Percentiles rank a stretch among this genome's conserved stretches.
These are phyloP conservation scores for Toxotes jaculatrix DNA, from an alignment of 2,113 vertebrate genomes.

Conservation along the genomic window DNA sequence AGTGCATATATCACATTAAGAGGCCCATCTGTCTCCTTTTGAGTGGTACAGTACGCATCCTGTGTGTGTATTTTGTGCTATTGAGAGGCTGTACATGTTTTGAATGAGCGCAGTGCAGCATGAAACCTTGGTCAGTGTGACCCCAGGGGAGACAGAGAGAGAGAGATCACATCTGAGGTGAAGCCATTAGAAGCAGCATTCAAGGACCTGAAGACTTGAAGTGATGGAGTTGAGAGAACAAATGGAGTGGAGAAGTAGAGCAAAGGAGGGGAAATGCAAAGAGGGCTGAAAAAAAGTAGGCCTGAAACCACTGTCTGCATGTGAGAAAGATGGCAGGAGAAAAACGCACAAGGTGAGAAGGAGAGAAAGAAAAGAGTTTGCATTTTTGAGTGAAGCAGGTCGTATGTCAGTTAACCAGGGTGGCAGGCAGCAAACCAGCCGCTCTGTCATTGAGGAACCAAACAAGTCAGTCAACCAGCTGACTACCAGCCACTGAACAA, in stretches of 20 bases:
- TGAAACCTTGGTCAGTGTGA: slow-evolving; percentile 31
- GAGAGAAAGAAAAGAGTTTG: background rate
- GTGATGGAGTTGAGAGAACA: slow-evolving; percentile 42
- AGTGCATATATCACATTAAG: slow-evolving; percentile 37
- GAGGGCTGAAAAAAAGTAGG: slow-evolving; percentile 45
- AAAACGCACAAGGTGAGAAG: background rate
- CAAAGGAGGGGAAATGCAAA: slow-evolving; percentile 37
- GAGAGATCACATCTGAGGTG: slow-evolving; percentile 53
- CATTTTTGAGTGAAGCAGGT: slow-evolving; percentile 3
- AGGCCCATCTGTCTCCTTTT: slow-evolving; percentile 38
- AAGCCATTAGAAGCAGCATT: slow-evolving; percentile 66
- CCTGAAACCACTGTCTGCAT: slow-evolving; percentile 45
- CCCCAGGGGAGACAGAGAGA: slow-evolving; percentile 39
- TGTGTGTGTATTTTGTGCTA: slow-evolving; percentile 36
- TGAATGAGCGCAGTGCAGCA: slow-evolving; percentile 34
- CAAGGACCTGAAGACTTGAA: slow-evolving; percentile 42
- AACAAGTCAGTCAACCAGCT: background rate
- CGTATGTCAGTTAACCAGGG: slow-evolving; percentile 1
- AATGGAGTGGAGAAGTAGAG: slow-evolving; percentile 44
- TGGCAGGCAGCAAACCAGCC: background rate
- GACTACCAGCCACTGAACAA: background rate
- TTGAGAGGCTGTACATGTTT: slow-evolving; percentile 36
- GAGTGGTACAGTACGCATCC: slow-evolving; percentile 5
- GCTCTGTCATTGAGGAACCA: background rate
- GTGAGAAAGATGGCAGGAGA: slow-evolving; percentile 1